Conservation (phyloP, 2,888 invertebrate genomes). For the Heliconius sara region DNA sequence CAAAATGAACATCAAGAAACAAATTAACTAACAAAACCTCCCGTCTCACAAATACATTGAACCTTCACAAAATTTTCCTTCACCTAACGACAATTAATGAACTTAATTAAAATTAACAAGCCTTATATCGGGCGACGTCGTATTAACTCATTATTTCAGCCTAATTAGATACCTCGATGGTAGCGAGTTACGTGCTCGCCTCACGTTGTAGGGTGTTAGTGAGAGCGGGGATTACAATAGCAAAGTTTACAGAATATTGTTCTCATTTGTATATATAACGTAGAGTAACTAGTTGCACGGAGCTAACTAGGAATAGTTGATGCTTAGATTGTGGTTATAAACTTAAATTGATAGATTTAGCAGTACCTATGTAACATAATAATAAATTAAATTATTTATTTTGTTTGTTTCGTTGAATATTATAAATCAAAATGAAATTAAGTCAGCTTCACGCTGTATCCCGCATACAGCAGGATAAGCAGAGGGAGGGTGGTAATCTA, state of each 20-base stretch:
- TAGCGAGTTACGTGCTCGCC: conserved; percentile 23
- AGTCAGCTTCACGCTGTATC: too few relatives aligned
- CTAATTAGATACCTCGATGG: conserved; percentile 40
- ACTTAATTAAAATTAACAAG: conserved; percentile 39
- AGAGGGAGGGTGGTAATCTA: too few relatives aligned
- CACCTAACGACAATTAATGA: conserved; percentile 30
- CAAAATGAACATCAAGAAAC: background rate
- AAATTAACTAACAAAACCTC: background rate
- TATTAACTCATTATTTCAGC: conserved; percentile 40
- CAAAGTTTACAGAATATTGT: background rate
- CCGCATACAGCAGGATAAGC: too few relatives aligned
- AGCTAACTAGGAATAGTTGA: too few relatives aligned
- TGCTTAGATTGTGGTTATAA: too few relatives aligned
- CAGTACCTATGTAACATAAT: too few relatives aligned
- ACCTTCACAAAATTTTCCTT: conserved; percentile 10
- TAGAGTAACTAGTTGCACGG: too few relatives aligned
- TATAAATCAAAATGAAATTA: too few relatives aligned
- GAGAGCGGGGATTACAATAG: background rate
- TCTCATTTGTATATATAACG: background rate
- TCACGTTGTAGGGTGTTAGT: conserved; percentile 12
- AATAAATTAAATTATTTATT: too few relatives aligned
- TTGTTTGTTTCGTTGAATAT: too few relatives aligned
- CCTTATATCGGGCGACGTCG: conserved; percentile 38
- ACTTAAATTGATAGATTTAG: too few relatives aligned
- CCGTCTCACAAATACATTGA: conserved; percentile 1